Evolutionary conservation across 2,113 vertebrate species (phyloP), one percentile per base, ranked within the genome.

Genomic region (Sinocyclocheilus anophthalmus): DNA sequence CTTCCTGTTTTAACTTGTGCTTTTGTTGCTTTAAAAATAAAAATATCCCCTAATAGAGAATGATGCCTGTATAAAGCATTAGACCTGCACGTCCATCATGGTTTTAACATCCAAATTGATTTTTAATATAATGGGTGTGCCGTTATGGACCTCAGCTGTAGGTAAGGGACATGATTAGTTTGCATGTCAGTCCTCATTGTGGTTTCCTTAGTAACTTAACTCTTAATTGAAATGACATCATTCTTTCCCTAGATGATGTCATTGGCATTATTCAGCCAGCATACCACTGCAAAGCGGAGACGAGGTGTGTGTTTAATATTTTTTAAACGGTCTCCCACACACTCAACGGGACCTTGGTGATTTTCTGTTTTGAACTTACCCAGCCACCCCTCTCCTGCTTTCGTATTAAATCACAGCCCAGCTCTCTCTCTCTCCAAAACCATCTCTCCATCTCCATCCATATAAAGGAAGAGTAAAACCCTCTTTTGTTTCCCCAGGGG

Each of bases 281-380:
- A 48, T 50, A 20, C 3, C 18, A 8, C 26, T 18, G 33, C 20
- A 7, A 53, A 78, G 76, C 3, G 20, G 50, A 78, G 22, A 6
- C 11, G 30, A 59, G 55, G 30, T 33, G 33, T 42, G 57, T 65
- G 75, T 85, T 78, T 72, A 83, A 81, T 50, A 6, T 81, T 24
- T 81, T 76, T 57, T 12, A 57, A 81, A 45, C 67, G n/a, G 18
- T 30, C 6, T 42, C 13, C 5, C 65, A 63, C 76, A 5, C 13
- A 77, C 22, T 85, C 82, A 53, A 45, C 63, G 65, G 53, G 26
- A 42, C 59, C 69, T 76, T 65, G 81, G 57, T 81, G 76, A 18
- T 85, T 83, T 88, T 84, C 88, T 75, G 67, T 59, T 84, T 86
- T 89, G 86, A 91, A 90, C 72, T 92, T 88, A 88, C 87, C 67